A percentile compares a stretch with the other conserved stretches of the same genome.
Evolutionary conservation across 2,797 vertebrate genomes (phyloP).

Genomic region (Austrolebias charrua): DNA sequence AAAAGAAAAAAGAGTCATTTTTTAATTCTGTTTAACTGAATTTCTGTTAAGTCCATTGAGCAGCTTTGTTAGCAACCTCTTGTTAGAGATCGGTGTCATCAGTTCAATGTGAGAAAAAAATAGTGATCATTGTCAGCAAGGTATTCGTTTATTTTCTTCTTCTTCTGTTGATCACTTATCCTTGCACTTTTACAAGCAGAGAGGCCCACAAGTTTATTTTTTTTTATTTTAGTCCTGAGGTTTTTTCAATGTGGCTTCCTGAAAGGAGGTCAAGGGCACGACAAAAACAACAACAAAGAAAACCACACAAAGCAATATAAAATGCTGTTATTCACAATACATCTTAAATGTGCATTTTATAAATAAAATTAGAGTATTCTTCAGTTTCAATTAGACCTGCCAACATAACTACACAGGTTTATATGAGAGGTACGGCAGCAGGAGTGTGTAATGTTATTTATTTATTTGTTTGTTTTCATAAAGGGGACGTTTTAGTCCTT

Average conservation of each 20-base stretch:
- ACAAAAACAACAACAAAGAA: no score
- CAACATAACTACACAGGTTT: constrained; percentile 11
- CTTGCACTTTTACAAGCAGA: constrained; percentile 7
- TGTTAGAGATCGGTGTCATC: constrained; percentile 1
- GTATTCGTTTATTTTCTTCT: neutral
- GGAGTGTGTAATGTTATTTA: constrained; percentile 14
- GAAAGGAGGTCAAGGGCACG: neutral
- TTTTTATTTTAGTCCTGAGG: constrained; percentile 11
- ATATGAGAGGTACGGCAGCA: neutral
- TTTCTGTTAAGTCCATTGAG: neutral
- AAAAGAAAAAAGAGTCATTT: constrained; percentile 6
- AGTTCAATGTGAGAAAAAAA: constrained; percentile 4
- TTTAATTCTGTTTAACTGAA: constrained; percentile 2
- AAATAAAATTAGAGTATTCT: neutral
- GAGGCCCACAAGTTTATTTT: neutral
- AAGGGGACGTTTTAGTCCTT: neutral
- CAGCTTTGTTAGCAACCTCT: neutral
- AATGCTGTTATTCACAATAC: neutral
- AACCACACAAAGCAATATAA: neutral
- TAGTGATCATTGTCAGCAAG: neutral
- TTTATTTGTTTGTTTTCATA: constrained; percentile 20
- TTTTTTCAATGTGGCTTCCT: neutral
- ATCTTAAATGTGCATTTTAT: neutral
- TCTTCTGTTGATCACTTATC: constrained; percentile 10
- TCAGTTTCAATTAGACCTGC: constrained; percentile 6